Percentiles rank a stretch among this genome's conserved stretches.
Conservation (phyloP, 1,140 invertebrate species). For the Drosophila takahashii region DNA sequence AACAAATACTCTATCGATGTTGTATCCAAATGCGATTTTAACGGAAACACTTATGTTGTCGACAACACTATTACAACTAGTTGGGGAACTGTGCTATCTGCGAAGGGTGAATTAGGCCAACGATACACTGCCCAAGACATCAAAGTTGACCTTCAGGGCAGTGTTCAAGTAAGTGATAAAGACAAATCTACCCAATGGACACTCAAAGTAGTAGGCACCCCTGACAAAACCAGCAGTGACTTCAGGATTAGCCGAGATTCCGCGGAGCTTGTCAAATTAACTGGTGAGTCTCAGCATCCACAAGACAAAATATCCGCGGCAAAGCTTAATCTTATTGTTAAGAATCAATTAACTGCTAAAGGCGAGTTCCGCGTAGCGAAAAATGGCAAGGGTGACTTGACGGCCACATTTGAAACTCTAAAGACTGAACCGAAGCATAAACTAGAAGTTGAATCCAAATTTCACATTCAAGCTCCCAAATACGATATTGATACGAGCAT, state of each 20-base stretch:
- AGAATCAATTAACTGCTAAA: constrained; percentile 86
- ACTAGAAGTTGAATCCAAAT: constrained; percentile 87
- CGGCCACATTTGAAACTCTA: constrained; percentile 85
- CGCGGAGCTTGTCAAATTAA: constrained; percentile 58
- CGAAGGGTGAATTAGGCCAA: constrained; percentile 73
- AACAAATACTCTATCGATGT: constrained; percentile 72
- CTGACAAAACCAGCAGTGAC: constrained; percentile 70
- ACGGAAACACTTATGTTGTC: constrained; percentile 57
- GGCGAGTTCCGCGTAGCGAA: constrained; percentile 86
- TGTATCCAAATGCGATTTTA: constrained; percentile 53
- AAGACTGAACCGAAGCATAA: constrained; percentile 86
- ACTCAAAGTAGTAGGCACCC: constrained; percentile 66
- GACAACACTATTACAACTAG: constrained; percentile 69
- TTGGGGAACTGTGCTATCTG: constrained; percentile 62
- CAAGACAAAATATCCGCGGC: constrained; percentile 83
- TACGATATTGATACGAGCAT: constrained; percentile 87
- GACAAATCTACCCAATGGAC: constrained; percentile 66
- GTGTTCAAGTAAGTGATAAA: constrained; percentile 51
- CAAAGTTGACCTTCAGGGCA: constrained; percentile 66
- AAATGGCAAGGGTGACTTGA: constrained; percentile 86
- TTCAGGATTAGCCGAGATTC: constrained; percentile 50
- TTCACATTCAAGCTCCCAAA: constrained; percentile 86
- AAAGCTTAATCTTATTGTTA: constrained; percentile 86
- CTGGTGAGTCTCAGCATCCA: constrained; percentile 64
- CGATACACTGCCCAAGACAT: constrained; percentile 62